These are phyloP conservation scores for Diarsia brunnea DNA, from an alignment of 2,888 invertebrate genomes.

Conservation along the genomic window DNA sequence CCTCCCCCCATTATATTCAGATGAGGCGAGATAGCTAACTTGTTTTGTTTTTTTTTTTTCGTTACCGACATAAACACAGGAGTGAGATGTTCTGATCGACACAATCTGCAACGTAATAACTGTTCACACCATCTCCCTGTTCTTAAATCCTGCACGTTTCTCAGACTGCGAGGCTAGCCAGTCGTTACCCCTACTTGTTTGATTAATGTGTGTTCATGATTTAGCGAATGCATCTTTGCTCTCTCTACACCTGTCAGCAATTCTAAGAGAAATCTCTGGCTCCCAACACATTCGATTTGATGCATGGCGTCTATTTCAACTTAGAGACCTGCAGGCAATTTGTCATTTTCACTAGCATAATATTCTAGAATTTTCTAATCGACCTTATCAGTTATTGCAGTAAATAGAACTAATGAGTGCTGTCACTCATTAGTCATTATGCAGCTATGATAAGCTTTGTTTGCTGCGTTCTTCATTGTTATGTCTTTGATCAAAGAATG, in stretches of 20 bases:
- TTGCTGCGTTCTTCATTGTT: slow-evolving; percentile 39
- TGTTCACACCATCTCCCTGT: slow-evolving; percentile 55
- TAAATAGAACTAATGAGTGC: slow-evolving; percentile 31
- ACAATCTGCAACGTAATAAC: slow-evolving; percentile 63
- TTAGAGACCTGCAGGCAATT: slow-evolving; percentile 54
- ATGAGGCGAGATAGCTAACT: slow-evolving; percentile 81
- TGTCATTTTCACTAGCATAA: slow-evolving; percentile 46
- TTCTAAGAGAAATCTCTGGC: slow-evolving; percentile 63
- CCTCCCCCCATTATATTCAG: slow-evolving; percentile 88
- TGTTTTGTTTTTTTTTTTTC: slow-evolving; percentile 68
- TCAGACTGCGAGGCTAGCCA: slow-evolving; percentile 54
- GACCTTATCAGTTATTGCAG: slow-evolving; percentile 38
- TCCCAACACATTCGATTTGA: slow-evolving; percentile 59
- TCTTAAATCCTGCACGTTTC: slow-evolving; percentile 57
- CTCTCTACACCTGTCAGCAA: slow-evolving; percentile 70
- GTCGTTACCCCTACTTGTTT: slow-evolving; percentile 70
- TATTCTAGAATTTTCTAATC: slow-evolving; percentile 37
- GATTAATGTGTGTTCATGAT: slow-evolving; percentile 81
- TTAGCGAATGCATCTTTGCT: slow-evolving; percentile 70
- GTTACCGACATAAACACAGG: slow-evolving; percentile 63
- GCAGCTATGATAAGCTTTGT: slow-evolving; percentile 28
- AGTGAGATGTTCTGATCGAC: slow-evolving; percentile 75
- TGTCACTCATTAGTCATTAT: slow-evolving; percentile 41
- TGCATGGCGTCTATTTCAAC: slow-evolving; percentile 53
- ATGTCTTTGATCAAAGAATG: slow-evolving; percentile 32